phyloP scores from a whole-genome alignment of 1,140 invertebrate species.

The Drosophila bocqueti region DNA sequence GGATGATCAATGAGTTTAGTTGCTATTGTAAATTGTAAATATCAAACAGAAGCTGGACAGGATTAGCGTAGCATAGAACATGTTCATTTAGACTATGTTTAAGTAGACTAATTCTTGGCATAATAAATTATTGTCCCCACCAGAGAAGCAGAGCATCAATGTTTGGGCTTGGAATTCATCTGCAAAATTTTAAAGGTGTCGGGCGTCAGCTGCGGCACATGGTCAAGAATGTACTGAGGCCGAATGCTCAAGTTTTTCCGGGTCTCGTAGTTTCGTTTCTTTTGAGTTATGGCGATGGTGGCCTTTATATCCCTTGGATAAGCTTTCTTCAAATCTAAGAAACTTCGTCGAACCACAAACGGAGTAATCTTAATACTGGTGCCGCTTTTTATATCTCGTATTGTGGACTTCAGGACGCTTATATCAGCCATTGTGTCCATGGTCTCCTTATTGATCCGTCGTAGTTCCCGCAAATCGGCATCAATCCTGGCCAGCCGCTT shows the following conservation, averaged over 20 bases:
- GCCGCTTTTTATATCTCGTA: slow-evolving; percentile 4
- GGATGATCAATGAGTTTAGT: slow-evolving; percentile 35
- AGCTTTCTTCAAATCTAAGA: not conserved
- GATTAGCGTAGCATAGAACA: slow-evolving; percentile 59
- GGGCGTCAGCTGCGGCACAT: slow-evolving; percentile 32
- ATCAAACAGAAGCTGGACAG: slow-evolving; percentile 43
- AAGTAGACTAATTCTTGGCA: slow-evolving; percentile 77
- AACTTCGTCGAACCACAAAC: not conserved
- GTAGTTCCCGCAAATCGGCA: slow-evolving; percentile 9
- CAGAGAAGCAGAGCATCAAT: slow-evolving; percentile 9
- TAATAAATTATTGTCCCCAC: slow-evolving; percentile 75
- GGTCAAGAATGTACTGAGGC: slow-evolving; percentile 22
- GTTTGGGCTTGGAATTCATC: not conserved
- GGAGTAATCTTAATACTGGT: slow-evolving; percentile 22
- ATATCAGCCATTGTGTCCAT: slow-evolving; percentile 35
- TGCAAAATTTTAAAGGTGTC: slow-evolving; percentile 24
- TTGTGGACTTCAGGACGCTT: slow-evolving; percentile 13
- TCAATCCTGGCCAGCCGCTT: slow-evolving; percentile 3
- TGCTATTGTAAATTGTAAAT: slow-evolving; percentile 63
- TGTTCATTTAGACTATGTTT: slow-evolving; percentile 49
- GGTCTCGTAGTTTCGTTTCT: not conserved
- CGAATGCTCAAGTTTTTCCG: slow-evolving; percentile 13
- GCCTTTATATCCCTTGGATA: slow-evolving; percentile 5
- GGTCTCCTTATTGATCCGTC: slow-evolving; percentile 25
- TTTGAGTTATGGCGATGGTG: slow-evolving; percentile 14